Percentiles rank a stretch among this genome's conserved stretches.
Conservation (phyloP, 2,888 invertebrate species). For the Diaphora mendica region DNA sequence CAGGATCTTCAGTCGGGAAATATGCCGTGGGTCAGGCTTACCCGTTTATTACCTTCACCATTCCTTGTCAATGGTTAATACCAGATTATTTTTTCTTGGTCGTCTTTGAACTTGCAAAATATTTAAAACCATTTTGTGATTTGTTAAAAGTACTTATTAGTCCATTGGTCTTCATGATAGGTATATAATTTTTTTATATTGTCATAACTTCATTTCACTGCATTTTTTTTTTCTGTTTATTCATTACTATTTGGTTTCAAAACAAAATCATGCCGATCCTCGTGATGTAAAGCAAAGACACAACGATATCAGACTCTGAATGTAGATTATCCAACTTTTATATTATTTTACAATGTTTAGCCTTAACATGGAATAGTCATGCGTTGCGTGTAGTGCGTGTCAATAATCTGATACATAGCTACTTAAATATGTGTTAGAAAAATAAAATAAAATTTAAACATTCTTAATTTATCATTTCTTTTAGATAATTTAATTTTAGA, state of each 20-base stretch:
- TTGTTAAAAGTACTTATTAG: neutral
- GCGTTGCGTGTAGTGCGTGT: neutral
- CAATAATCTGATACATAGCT: neutral
- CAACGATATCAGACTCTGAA: neutral
- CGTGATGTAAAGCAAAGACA: neutral
- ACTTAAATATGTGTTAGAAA: neutral
- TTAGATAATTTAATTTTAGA: neutral
- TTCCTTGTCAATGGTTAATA: slow-evolving; percentile 48
- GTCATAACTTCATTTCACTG: neutral
- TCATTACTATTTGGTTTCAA: too few species aligned
- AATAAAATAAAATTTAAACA: too few species aligned
- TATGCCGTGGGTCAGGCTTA: slow-evolving; percentile 77
- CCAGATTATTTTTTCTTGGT: neutral
- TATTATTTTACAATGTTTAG: neutral
- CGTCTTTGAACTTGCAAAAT: neutral
- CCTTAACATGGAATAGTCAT: neutral
- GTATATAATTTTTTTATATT: neutral
- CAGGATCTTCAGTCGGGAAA: slow-evolving; percentile 69
- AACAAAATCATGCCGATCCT: too few species aligned
- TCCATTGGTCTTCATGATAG: neutral
- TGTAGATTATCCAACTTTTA: neutral
- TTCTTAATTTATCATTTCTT: neutral
- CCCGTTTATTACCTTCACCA: slow-evolving; percentile 64
- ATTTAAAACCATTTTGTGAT: neutral
- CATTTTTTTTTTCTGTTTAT: too few species aligned